phyloP scores from a whole-genome alignment of 1,140 invertebrate genomes.

The Sesamia nonagrioides region DNA sequence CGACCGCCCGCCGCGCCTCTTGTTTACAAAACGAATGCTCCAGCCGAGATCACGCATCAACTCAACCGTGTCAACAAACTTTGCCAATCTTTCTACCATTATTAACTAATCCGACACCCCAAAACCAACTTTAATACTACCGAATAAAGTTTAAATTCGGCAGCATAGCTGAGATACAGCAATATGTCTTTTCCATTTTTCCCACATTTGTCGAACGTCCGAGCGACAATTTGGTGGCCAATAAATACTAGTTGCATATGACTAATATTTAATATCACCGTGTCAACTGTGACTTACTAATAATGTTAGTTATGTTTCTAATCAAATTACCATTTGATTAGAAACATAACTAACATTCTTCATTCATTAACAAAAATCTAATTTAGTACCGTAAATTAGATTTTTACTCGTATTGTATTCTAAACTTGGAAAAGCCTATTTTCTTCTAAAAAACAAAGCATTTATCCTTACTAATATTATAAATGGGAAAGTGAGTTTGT shows the following conservation, averaged over 20 bases:
- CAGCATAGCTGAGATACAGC: neutral
- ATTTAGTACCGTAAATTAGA: no score
- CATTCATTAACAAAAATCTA: no score
- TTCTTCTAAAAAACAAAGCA: no score
- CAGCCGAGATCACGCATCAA: constrained; percentile 60
- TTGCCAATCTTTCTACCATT: constrained; percentile 65
- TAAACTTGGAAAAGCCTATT: no score
- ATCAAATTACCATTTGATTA: neutral
- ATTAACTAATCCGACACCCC: constrained; percentile 51
- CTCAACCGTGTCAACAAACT: constrained; percentile 61
- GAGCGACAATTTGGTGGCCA: constrained; percentile 57
- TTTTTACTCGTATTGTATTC: no score
- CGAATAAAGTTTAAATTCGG: constrained; percentile 16
- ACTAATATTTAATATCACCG: constrained; percentile 23
- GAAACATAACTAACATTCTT: no score
- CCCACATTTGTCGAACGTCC: constrained; percentile 58
- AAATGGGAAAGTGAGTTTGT: no score
- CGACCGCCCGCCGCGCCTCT: neutral
- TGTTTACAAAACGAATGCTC: constrained; percentile 61
- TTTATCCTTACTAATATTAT: no score
- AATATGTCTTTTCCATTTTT: constrained; percentile 63
- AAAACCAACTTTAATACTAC: constrained; percentile 50
- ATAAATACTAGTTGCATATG: constrained; percentile 24
- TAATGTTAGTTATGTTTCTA: constrained; percentile 14
- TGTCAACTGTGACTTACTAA: constrained; percentile 18